Evolutionary conservation across 1,140 invertebrate species (phyloP), one percentile per base, ranked within the genome.

Genomic region (Rhizoglyphus robini): DNA sequence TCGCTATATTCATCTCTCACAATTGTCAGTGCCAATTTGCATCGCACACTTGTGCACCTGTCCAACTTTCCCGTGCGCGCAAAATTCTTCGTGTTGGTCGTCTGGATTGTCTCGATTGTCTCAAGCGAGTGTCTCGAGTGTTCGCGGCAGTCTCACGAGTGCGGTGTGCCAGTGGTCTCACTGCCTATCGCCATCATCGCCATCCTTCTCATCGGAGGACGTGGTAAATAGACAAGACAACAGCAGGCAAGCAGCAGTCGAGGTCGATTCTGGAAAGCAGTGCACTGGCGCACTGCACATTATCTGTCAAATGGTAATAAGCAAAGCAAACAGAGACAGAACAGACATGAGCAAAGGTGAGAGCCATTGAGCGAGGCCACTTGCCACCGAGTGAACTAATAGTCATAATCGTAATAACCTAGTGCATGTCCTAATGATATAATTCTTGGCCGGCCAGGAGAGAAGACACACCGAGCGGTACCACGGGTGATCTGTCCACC

Each of bases 361-460:
- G 8, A 54, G 51, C 23, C 23, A 54, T 11, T 27, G 51, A 32
- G 8, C 8, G 51, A 27, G 51, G 8, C 51, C 51, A 54, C 23
- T 8, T 8, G 31, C 20, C 51, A 54, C 8, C 20, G 51, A 20
- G 8, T 54, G 8, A 54, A 20, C 20, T 5, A 5, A 20, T 54
- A 54, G 20, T 54, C 51, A 54, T 54, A 54, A 54, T 54, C 51
- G 51, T 54, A 54, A 54, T 54, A 54, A 54, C 51, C 51, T 46
- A 46, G 41, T 46, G 41, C 41, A 46, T 46, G 41, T 46, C 41
- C n/a, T 46, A 46, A 46, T 46, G 41, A 46, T 46, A 46, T 46
- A 46, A 46, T 46, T 46, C 41, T 15, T 23, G 15, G 41, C 41
- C 41, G 23, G 41, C 41, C 41, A 15, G 41, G 23, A 46, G 15